Percentiles rank a stretch among this genome's conserved stretches.
These are phyloP conservation scores for Hafferia zeledoni DNA, from an alignment of 2,797 vertebrate genomes.

Conservation along the genomic window DNA sequence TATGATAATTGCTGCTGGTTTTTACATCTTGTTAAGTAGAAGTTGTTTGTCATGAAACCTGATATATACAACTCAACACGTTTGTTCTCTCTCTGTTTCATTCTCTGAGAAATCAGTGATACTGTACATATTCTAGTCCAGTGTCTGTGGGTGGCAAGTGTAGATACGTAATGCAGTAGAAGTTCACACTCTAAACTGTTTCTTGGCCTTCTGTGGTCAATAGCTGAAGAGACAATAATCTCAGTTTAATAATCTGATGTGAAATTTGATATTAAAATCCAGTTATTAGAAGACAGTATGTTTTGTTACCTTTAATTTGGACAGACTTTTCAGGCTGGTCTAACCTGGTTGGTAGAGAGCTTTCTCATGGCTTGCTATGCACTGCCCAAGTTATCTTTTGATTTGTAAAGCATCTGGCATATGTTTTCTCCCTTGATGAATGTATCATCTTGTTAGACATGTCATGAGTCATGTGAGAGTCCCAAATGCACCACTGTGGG, in stretches of 20 bases:
- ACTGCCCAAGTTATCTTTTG: not conserved
- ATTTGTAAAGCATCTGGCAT: conserved; percentile 7
- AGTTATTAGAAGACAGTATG: not conserved
- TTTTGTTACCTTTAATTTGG: not conserved
- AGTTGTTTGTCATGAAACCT: not conserved
- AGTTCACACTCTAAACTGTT: not conserved
- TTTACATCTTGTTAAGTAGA: not conserved
- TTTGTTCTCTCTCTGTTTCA: not conserved
- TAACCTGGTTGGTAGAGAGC: not conserved
- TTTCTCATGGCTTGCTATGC: not conserved
- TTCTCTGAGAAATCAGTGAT: not conserved
- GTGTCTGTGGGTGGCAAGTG: not conserved
- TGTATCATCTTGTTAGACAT: not conserved
- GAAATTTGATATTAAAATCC: not conserved
- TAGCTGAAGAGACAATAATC: not conserved
- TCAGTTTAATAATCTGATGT: not conserved
- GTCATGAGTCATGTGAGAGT: not conserved
- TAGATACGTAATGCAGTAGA: not conserved
- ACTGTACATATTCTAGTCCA: not conserved
- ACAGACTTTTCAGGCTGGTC: not conserved
- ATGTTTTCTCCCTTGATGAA: not conserved
- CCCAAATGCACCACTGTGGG: not conserved
- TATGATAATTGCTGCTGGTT: not conserved
- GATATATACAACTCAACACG: not conserved
- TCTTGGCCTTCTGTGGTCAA: not conserved